Conservation (phyloP, 2,888 invertebrate species). For the Metallyticus violacea region DNA sequence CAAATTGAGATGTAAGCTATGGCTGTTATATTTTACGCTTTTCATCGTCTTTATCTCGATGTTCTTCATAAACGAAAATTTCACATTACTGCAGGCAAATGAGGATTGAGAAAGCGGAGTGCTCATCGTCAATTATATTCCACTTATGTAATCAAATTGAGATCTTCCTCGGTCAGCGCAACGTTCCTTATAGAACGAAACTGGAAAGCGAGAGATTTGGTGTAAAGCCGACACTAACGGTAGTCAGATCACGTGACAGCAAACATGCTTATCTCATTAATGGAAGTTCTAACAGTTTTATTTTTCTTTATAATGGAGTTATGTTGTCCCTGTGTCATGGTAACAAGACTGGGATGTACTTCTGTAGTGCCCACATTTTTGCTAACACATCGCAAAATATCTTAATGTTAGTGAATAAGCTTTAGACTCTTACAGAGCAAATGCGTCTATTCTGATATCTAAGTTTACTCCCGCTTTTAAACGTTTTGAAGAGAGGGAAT, state of each 20-base stretch:
- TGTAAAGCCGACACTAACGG: background rate
- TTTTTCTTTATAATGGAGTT: no score
- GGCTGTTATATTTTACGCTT: background rate
- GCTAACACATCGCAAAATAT: no score
- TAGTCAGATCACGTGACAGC: background rate
- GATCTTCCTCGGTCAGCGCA: background rate
- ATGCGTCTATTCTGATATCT: no score
- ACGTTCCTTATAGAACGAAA: background rate
- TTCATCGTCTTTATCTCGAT: background rate
- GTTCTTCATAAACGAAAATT: background rate
- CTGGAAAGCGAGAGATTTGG: background rate
- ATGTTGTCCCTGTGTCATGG: background rate
- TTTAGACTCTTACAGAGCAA: no score
- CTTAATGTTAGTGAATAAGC: no score
- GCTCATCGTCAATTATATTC: background rate
- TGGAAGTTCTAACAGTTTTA: background rate
- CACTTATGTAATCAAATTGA: constrained; percentile 6
- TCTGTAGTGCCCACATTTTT: no score
- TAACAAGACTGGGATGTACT: no score
- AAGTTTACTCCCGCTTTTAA: no score
- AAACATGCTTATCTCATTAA: background rate
- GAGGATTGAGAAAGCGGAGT: background rate
- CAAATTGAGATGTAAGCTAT: constrained; percentile 6
- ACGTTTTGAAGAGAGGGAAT: no score
- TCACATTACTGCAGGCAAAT: background rate